Base-by-base conservation (phyloP, 1,140 invertebrate species). In the Drosophila mauritiana region DNA sequence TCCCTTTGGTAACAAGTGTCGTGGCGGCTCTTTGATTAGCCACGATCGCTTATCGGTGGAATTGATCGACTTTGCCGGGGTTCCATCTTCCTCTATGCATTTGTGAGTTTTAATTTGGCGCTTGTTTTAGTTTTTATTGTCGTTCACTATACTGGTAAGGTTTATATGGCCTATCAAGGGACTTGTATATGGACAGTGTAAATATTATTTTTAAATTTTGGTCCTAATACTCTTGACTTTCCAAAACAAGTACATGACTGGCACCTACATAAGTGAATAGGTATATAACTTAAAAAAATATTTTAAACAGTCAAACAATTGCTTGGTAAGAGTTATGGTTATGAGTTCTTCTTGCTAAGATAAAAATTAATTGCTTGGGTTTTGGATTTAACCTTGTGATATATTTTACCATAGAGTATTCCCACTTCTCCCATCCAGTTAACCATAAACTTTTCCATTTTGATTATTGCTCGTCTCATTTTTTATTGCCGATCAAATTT, bases 1-100 rank as follows among this genome's bases (percentile, higher is more conserved):
- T 62, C 36, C 56, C 46, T 45, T 63, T 13, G 61, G 85, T 88
- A 90, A 90, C 84, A 89, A 88, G 84, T 88, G 84, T 78, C 78
- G 77, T 69, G 62, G 73, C 65, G 65, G 65, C 64, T 78, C 56
- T 77, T 78, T 77, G 74, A 76, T 76, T 76, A 53, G 73, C 56
- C 61, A 46, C 63, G 48, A 53, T 61, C 56, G 52, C 78, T 57
- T 79, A 72, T 74, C 78, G 57, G 37, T 42, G 62, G 34, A 37
- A 57, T 52, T 54, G 48, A 75, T 75, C 73, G 51, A 55, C 22
- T 55, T 55, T 34, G 40, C 40, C 13, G 20, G 20, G 11, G 22
- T 40, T 22, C 31, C 34, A 1, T 48, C 56, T 27, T 39, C 52
- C 42, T 53, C 42, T 55, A n/a, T 22, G 37, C 40, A 46, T 53